These are phyloP conservation scores for Halocynthia aurantium DNA, from an alignment of 23 tunicate genomes.

Conservation along the genomic window DNA sequence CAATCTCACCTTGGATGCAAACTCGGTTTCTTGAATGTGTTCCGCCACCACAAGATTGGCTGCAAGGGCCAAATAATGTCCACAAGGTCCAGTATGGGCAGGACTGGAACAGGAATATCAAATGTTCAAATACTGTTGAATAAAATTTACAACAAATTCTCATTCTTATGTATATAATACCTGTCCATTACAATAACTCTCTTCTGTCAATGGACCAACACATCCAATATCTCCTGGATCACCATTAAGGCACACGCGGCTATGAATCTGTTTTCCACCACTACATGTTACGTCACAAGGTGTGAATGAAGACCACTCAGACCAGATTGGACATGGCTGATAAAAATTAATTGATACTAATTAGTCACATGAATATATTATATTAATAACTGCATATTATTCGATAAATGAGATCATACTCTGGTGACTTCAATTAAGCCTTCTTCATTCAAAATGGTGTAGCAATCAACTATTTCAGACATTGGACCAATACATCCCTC, in stretches of 20 bases:
- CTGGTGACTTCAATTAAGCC: neutral
- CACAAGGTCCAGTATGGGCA: slow-evolving; percentile 74
- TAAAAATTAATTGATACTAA: neutral
- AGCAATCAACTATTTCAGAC: slow-evolving; percentile 9
- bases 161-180: neutral
- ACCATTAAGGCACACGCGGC: slow-evolving; percentile 12
- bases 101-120: slow-evolving; percentile 24
- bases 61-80: slow-evolving; percentile 54
- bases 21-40: slow-evolving; percentile 35
- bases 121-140: neutral
- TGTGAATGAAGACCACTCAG: slow-evolving; percentile 15
- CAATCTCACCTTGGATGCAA: slow-evolving; percentile 46
- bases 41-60: slow-evolving; percentile 70
- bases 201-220: slow-evolving; percentile 21
- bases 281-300: slow-evolving; percentile 26
- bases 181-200: slow-evolving; percentile 24
- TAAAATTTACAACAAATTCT: neutral
- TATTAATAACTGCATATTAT: neutral
- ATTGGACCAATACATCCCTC: slow-evolving; percentile 20
- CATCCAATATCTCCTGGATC: slow-evolving; percentile 24
- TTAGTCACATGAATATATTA: neutral
- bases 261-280: slow-evolving; percentile 23
- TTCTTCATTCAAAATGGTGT: neutral
- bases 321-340: slow-evolving; percentile 17
- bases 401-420: slow-evolving; percentile 5